A percentile compares a stretch with the other conserved stretches of the same genome.
phyloP scores from a whole-genome alignment of 1,140 invertebrate species.

The Drosophila hydei region DNA sequence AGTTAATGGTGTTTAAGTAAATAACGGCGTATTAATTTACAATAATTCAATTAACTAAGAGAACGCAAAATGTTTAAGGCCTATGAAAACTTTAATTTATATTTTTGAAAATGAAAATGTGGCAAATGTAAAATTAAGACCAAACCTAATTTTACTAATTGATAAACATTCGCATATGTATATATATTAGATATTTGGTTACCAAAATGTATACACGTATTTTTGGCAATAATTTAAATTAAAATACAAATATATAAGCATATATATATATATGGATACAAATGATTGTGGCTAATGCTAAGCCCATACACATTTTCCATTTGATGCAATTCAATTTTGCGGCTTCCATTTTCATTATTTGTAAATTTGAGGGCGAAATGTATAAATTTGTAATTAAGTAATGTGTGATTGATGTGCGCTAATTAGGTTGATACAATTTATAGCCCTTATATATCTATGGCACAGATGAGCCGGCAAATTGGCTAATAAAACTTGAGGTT shows the following conservation, averaged over 20 bases:
- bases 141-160: constrained; percentile 4
- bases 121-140: background rate
- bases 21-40: constrained; percentile 1
- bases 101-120: background rate
- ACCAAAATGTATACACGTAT: constrained; percentile 8
- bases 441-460: background rate
- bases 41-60: background rate
- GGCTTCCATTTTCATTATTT: constrained; percentile 2
- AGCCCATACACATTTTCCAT: constrained; percentile 9
- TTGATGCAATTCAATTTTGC: constrained; percentile 16
- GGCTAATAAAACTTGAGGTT: constrained; percentile 4
- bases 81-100: background rate
- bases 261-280: background rate
- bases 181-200: background rate
- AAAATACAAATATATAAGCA: background rate
- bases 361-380: constrained; percentile 12
- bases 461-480: constrained; percentile 4
- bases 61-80: background rate
- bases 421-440: constrained; percentile 24
- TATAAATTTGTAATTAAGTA: constrained; percentile 31
- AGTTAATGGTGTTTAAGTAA: constrained; percentile 2
- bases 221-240: background rate
- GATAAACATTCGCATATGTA: background rate
- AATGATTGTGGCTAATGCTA: constrained; percentile 17
- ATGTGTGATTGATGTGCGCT: constrained; percentile 36